Evolutionary conservation across 2,113 vertebrate species (phyloP), one percentile per base, ranked within the genome.

Genomic region (Peromyscus leucopus): DNA sequence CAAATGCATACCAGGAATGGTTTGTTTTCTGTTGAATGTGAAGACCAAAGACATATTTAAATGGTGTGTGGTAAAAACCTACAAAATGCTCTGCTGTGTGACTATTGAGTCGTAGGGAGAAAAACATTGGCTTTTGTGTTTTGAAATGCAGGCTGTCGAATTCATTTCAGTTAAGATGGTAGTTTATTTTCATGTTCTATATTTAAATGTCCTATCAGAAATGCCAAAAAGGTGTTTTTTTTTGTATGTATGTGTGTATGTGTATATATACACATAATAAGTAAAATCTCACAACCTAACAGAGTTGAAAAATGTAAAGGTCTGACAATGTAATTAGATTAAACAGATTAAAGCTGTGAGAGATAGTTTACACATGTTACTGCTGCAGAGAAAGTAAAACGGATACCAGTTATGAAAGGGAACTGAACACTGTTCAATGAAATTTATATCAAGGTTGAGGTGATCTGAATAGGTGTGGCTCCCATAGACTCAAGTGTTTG

Each of bases 161-260:
- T 87, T 96, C 6, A 39, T 31, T 91, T 96, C 78, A 65, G 36
- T 91, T 94, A 92, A 76, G 65, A 72, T 33, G 33, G 1, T 55
- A 80, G 90, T 31, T 94, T 65, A 86, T 75, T 96, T 96, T 96
- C 80, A 93, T 71, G 28, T 61, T 91, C 3, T 0, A 6, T 75
- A 82, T 94, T 94, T 90, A 91, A 97, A 86, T 89, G 17, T 61
- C 13, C 31, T 88, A 22, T 87, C 69, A n/a, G 85, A 65, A 75
- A 74, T n/a, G 15, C 39, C 55, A 67, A 31, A 85, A 72, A 79
- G 16, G 4, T 86, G 42, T 22, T 39, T 82, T n/a, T 71, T 10
- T 55, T 5, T 57, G 61, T 63, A 6, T 63, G 22, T 63, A 63
- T 22, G 7, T 63, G 26, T n/a, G 57, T 33, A 82, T 22, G 7